A percentile compares a stretch with the other conserved stretches of the same genome.
Conservation (phyloP, 2,113 vertebrate species). For the Etheostoma cragini region DNA sequence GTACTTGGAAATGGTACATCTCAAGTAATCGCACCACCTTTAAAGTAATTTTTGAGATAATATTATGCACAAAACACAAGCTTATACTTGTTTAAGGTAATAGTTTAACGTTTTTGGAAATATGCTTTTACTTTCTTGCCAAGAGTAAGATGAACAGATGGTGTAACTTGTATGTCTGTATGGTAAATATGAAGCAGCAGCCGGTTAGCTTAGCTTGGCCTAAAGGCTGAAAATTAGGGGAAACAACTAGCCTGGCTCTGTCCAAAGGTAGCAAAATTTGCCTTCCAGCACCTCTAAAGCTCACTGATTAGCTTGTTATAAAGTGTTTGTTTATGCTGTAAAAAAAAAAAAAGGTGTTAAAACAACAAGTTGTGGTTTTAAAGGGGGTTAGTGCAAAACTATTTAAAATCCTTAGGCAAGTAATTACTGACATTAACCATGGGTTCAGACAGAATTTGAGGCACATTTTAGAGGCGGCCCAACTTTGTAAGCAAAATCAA, state of each 20-base stretch:
- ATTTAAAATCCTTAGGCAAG: background rate
- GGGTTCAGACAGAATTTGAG: background rate
- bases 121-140: background rate
- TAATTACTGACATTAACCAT: background rate
- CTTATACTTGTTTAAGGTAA: background rate
- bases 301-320: background rate
- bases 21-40: background rate
- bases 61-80: background rate
- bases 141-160: no score
- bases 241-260: background rate
- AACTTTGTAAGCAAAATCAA: background rate
- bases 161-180: no score
- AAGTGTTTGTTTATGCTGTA: background rate
- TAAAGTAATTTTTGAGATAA: background rate
- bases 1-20: background rate
- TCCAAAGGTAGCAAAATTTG: background rate
- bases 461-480: background rate
- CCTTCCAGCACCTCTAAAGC: background rate
- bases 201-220: background rate
- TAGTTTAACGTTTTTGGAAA: background rate
- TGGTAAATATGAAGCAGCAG: background rate
- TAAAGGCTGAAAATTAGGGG: background rate
- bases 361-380: background rate
- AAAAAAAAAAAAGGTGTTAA: background rate
- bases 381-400: background rate